phyloP scores from a whole-genome alignment of 2,113 vertebrate genomes.

The Sclerurus mexicanus region DNA sequence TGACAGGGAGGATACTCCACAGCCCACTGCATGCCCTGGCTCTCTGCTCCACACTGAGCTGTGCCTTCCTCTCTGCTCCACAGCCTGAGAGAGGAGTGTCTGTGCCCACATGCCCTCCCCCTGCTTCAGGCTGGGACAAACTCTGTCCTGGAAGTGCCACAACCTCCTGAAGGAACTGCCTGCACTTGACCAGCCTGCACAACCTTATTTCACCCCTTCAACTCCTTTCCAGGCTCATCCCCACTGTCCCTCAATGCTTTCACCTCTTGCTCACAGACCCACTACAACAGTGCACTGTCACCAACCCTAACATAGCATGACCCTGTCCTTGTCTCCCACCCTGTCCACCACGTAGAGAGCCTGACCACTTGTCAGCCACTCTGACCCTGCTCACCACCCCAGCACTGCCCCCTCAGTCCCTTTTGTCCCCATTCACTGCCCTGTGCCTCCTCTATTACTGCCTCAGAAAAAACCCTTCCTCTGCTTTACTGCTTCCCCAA shows the following conservation, averaged over 20 bases:
- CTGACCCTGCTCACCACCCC: not conserved
- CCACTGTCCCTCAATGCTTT: not conserved
- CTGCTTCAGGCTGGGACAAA: not conserved
- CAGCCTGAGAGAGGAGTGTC: not conserved
- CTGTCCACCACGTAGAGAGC: rapidly evolving
- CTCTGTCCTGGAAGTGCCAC: not conserved
- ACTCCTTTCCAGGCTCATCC: not conserved
- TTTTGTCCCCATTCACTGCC: not conserved
- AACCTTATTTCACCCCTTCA: not conserved
- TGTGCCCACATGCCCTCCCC: rapidly evolving
- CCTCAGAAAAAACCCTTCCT: not conserved
- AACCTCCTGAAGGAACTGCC: not conserved
- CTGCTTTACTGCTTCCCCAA: not conserved
- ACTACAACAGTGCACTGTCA: rapidly evolving
- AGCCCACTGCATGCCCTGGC: not conserved
- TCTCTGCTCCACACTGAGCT: not conserved
- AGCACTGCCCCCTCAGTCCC: rapidly evolving
- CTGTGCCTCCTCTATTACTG: not conserved
- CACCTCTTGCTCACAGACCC: not conserved
- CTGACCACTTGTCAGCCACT: not conserved
- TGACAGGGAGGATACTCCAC: not conserved
- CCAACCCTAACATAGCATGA: not conserved
- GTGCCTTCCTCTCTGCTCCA: not conserved
- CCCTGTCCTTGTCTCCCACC: not conserved
- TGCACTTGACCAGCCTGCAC: not conserved